Evolutionary conservation across 2,113 vertebrate genomes (phyloP).

Genomic region (Clupea harengus): DNA sequence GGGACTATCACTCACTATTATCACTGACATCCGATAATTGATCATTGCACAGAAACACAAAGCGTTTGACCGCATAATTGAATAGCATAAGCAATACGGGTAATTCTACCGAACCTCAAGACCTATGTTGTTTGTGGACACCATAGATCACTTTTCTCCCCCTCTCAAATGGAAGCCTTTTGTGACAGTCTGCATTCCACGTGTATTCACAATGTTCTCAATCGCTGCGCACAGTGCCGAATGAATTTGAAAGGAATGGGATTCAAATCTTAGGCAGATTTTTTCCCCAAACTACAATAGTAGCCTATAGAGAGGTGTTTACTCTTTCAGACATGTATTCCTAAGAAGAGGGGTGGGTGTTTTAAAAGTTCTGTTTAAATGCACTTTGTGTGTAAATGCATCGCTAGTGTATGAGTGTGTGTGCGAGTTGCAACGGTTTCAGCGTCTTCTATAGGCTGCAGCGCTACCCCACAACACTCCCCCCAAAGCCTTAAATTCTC

Average conservation of each 20-base stretch:
- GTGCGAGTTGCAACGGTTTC: not conserved
- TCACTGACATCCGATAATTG: slow-evolving; percentile 81
- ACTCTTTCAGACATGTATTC: not conserved
- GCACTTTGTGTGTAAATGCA: not conserved
- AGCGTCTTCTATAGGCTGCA: not conserved
- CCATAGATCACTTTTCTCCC: slow-evolving; percentile 41
- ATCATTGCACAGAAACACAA: slow-evolving; percentile 73
- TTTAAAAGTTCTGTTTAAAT: not conserved
- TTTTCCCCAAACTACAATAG: not conserved
- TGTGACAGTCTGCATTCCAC: slow-evolving; percentile 64
- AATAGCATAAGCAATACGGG: slow-evolving; percentile 68
- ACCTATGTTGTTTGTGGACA: slow-evolving; percentile 44
- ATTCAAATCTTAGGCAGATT: not conserved
- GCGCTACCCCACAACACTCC: slow-evolving; percentile 19
- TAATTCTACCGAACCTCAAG: slow-evolving; percentile 40
- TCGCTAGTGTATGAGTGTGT: not conserved
- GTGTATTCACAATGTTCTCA: slow-evolving; percentile 58
- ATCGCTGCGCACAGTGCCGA: slow-evolving; percentile 50
- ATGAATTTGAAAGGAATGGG: slow-evolving; percentile 65
- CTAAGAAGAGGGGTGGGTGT: not conserved
- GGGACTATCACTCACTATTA: slow-evolving; percentile 70
- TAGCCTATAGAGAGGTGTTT: not conserved
- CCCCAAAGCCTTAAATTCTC: not conserved
- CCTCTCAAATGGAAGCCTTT: slow-evolving; percentile 35
- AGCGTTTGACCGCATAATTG: slow-evolving; percentile 76